Percentiles rank a stretch among this genome's conserved stretches.
Conservation (phyloP, 2,888 invertebrate species). For the Palloptera scutellata region DNA sequence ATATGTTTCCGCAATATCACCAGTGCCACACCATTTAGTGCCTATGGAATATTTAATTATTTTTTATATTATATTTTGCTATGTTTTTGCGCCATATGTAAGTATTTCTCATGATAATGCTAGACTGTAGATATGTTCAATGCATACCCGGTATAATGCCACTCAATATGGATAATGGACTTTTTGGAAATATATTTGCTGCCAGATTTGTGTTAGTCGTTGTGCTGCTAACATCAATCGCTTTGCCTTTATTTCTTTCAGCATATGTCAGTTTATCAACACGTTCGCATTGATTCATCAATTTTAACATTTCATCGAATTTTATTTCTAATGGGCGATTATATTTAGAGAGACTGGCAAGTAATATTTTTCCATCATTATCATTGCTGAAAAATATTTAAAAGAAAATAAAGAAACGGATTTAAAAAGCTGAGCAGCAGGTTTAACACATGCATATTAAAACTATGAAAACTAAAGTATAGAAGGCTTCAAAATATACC, state of each 20-base stretch:
- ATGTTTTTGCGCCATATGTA: neutral
- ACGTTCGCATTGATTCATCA: constrained; percentile 83
- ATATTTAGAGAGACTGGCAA: constrained; percentile 71
- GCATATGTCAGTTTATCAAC: constrained; percentile 65
- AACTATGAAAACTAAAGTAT: neutral
- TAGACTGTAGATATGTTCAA: neutral
- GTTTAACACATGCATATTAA: neutral
- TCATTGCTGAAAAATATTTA: constrained; percentile 70
- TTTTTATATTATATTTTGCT: neutral
- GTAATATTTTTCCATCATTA: constrained; percentile 71
- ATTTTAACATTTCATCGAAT: constrained; percentile 78
- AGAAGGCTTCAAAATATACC: no score
- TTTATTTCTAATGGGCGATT: constrained; percentile 73
- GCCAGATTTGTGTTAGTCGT: constrained; percentile 53
- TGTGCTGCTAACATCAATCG: constrained; percentile 42
- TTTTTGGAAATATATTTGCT: constrained; percentile 68
- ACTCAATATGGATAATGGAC: constrained; percentile 75
- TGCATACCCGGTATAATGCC: constrained; percentile 81
- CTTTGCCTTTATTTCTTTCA: constrained; percentile 47
- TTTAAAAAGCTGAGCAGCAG: neutral
- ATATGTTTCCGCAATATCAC: constrained; percentile 84
- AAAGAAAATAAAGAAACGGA: no score
- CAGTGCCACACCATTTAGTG: constrained; percentile 93
- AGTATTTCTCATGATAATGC: neutral
- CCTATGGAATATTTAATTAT: constrained; percentile 66